A percentile compares a stretch with the other conserved stretches of the same genome.
phyloP scores from a whole-genome alignment of 1,140 invertebrate genomes.

The Watersipora subatra region DNA sequence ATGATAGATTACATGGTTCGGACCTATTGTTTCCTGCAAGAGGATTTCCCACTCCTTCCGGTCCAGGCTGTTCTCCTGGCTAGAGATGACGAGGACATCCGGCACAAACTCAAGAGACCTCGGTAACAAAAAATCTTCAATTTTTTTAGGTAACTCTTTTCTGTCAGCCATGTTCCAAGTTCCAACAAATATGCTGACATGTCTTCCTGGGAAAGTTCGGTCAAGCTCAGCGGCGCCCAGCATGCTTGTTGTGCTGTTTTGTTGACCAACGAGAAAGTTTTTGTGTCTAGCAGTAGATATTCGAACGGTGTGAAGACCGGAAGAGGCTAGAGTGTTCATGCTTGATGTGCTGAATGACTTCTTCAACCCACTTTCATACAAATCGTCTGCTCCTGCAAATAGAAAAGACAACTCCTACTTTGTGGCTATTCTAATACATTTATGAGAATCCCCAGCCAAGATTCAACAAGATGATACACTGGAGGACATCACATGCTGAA shows the following conservation, averaged over 20 bases:
- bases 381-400: not conserved
- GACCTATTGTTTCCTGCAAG: conserved; percentile 77
- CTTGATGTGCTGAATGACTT: not conserved
- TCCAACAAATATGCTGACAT: conserved; percentile 71
- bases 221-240: conserved; percentile 68
- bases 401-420: not conserved
- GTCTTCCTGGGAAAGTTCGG: conserved; percentile 66
- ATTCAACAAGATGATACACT: no score
- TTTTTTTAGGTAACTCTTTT: conserved; percentile 45
- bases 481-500: no score
- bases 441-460: no score
- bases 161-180: conserved; percentile 93
- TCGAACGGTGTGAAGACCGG: not conserved
- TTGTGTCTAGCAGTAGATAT: conserved; percentile 10
- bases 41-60: conserved; percentile 71
- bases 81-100: conserved; percentile 79
- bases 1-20: conserved; percentile 72
- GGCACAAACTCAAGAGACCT: conserved; percentile 63
- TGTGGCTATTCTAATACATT: no score
- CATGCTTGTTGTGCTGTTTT: conserved; percentile 32
- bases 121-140: conserved; percentile 78
- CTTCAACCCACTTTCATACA: not conserved
- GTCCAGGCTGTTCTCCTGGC: conserved; percentile 61
- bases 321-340: not conserved
- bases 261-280: conserved; percentile 22